These are phyloP conservation scores for Syrrhaptes paradoxus DNA, from an alignment of 2,113 vertebrate species.

Conservation along the genomic window DNA sequence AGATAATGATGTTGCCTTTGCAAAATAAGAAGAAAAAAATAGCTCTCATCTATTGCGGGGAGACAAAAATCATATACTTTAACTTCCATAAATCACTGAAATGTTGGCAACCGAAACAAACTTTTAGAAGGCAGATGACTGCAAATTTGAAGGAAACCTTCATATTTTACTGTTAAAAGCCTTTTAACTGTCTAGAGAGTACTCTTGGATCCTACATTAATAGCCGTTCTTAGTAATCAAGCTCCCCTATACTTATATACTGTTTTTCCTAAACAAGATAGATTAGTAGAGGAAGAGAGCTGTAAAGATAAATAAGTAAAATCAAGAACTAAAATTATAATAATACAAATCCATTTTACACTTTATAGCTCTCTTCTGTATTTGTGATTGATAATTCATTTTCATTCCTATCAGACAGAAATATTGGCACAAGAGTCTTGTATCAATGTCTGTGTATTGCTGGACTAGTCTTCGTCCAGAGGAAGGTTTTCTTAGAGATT, in stretches of 20 bases:
- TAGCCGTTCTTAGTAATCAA: constrained; percentile 29
- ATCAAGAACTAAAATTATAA: constrained; percentile 13
- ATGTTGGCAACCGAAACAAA: constrained; percentile 58
- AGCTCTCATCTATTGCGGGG: constrained; percentile 37
- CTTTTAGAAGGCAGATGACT: constrained; percentile 56
- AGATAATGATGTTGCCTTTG: constrained; percentile 39
- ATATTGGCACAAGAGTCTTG: neutral
- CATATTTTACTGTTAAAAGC: constrained; percentile 50
- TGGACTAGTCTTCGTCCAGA: neutral
- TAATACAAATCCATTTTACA: neutral
- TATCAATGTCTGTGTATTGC: neutral
- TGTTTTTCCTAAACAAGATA: constrained; percentile 25
- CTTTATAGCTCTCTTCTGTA: neutral
- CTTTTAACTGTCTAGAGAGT: constrained; percentile 17
- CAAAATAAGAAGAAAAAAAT: constrained; percentile 44
- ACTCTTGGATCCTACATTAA: neutral
- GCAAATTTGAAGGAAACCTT: constrained; percentile 41
- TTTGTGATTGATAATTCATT: constrained; percentile 29
- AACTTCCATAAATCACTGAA: constrained; percentile 58
- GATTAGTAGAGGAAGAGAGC: neutral
- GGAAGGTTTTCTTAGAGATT: neutral
- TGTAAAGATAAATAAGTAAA: constrained; percentile 22
- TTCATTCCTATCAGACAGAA: constrained; percentile 21
- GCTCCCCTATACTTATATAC: neutral
- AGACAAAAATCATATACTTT: constrained; percentile 67